Evolutionary conservation across 1,140 invertebrate genomes (phyloP), one percentile per base, ranked within the genome.

Genomic region (Dinoponera quadriceps): DNA sequence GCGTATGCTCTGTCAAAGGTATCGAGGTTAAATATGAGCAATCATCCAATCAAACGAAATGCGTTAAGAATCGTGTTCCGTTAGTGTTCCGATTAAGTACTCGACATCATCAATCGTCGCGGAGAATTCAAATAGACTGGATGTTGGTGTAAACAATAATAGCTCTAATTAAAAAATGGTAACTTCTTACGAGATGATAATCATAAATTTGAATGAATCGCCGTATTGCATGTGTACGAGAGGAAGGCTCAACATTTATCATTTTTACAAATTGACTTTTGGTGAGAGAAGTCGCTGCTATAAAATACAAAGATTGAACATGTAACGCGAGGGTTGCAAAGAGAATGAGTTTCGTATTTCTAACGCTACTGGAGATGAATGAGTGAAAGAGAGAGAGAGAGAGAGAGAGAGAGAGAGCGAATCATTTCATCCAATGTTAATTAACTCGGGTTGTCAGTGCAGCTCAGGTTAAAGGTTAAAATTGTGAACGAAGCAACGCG

Each of bases 41-140:
- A 80, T 80, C 75, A 80, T 69, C 13, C 65, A 80, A 80, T 80
- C 68, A 80, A 69, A 69, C 69, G 68, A 80, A 69, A 69, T 80
- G n/a, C n/a, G 65, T 80, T 80, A 80, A 57, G 75, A 80, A 80
- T 69, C 63, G 22, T 54, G 51, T 80, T 69, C 66, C 65, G 33
- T 80, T 69, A 65, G 25, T n/a, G n/a, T n/a, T n/a, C n/a, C 20
- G 11, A 22, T n/a, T n/a, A 80, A 22, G 18, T 80, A 29, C 27
- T 77, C 60, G 59, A 68, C 60, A 66, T 16, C 20, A 48, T 80
- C 55, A 68, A 78, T 54, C 33, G 13, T 78, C 33, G 27, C 22
- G 33, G 7, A 27, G 49, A 78, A 25, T 68, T 14, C n/a, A 44
- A 80, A 14, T 69, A 69, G 51, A 80, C 33, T 29, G 38, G 63